phyloP scores from a whole-genome alignment of 92 coral and sea anemone species.

The Phymanthus crucifer region DNA sequence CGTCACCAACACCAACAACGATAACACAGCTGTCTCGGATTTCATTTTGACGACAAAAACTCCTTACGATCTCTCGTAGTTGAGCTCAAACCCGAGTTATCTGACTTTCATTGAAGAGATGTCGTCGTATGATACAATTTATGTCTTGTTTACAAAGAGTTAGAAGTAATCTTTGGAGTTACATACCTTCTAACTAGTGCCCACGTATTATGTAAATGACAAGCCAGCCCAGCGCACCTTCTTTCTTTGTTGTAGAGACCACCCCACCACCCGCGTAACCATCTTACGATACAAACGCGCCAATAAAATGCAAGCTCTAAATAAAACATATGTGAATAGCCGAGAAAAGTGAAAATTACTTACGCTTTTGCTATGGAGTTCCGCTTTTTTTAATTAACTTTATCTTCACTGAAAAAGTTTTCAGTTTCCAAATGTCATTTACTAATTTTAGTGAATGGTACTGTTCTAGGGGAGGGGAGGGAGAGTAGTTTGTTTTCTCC shows the following conservation, averaged over 20 bases:
- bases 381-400: too few species aligned
- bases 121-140: not conserved
- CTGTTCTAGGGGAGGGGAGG: too few species aligned
- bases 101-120: not conserved
- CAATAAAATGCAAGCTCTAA: not conserved
- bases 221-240: not conserved
- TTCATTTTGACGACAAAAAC: not conserved
- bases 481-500: too few species aligned
- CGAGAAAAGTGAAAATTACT: not conserved
- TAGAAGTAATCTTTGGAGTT: not conserved
- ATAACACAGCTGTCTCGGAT: not conserved
- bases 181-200: not conserved
- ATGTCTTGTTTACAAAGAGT: not conserved
- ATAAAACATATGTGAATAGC: not conserved
- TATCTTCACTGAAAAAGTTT: too few species aligned
- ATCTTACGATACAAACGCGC: slow-evolving; percentile 5
- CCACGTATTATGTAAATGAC: not conserved
- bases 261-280: not conserved
- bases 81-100: not conserved
- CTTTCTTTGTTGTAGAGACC: slow-evolving; percentile 12
- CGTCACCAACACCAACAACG: slow-evolving; percentile 17
- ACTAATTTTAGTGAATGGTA: too few species aligned
- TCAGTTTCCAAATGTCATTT: too few species aligned
- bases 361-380: too few species aligned
- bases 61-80: not conserved